Evolutionary conservation across 2,113 vertebrate species (phyloP), one percentile per base, ranked within the genome.

Genomic region (Tetrao urogallus): DNA sequence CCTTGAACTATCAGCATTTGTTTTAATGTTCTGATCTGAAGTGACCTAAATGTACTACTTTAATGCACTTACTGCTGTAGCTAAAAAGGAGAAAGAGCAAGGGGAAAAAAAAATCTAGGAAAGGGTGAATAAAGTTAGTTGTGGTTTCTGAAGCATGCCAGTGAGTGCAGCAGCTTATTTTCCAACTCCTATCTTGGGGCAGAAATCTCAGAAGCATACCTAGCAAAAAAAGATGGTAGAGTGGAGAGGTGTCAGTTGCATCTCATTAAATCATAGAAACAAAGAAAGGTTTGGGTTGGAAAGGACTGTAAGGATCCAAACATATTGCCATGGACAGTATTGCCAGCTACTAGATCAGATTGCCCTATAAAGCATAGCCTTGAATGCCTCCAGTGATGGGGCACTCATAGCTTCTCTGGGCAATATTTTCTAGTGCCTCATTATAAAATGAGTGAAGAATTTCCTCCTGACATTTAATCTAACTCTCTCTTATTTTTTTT

Each of bases 1-100:
- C 98, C 98, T 98, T 98, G 98, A 98, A 98, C 98, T 97, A 98
- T 98, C 97, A 98, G 97, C 97, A 98, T 98, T 98, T 98, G 96
- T 98, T 98, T 98, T 98, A 98, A 98, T 97, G 97, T 97, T 98
- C 96, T 95, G 88, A 87, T 92, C 87, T 97, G 97, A 97, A 98
- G 96, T 97, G 97, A 98, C 97, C 95, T 98, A 96, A 97, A 98
- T 97, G 93, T 97, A 97, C 97, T 97, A 97, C 92, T 96, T 96
- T 97, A 97, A 97, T 94, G 93, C 93, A 97, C 93, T 97, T 91
- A 90, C 90, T 78, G 38, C 78, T 81, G 80, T 80, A 76, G 92
- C 77, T 93, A 81, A 92, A 91, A 73, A 9, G 28, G 69, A 24
- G 50, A 94, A 70, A 87, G 94, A 86, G 93, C 2, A 10, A 24